Conservation (phyloP, 2,888 invertebrate species). For the Ochropleura plecta region DNA sequence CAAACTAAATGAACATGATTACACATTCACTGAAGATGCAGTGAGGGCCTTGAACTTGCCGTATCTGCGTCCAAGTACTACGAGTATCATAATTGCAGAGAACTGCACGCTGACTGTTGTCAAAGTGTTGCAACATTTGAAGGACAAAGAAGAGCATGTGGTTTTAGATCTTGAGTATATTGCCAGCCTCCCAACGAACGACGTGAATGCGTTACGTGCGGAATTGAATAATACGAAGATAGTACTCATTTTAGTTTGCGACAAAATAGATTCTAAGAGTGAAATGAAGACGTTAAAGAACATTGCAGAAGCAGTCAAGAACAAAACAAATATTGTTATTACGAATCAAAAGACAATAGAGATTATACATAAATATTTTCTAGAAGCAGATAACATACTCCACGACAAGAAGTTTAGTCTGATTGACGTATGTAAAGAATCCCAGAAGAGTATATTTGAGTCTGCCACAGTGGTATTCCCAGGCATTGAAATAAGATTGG, state of each 20-base stretch:
- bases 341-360: neutral
- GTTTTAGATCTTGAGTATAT: constrained; percentile 25
- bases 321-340: constrained; percentile 18
- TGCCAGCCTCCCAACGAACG: constrained; percentile 3
- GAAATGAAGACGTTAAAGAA: neutral
- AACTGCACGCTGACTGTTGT: constrained; percentile 8
- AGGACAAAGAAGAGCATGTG: neutral
- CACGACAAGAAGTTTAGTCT: constrained; percentile 17
- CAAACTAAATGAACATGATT: constrained; percentile 1
- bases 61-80: neutral
- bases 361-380: constrained; percentile 22
- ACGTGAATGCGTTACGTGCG: neutral
- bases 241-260: constrained; percentile 15
- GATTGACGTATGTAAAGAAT: constrained; percentile 17
- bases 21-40: constrained; percentile 6
- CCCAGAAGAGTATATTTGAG: constrained; percentile 10
- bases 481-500: constrained; percentile 1
- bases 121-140: constrained; percentile 20
- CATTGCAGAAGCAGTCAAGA: constrained; percentile 1
- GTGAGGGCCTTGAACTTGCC: neutral
- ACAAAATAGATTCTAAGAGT: neutral
- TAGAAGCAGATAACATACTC: neutral
- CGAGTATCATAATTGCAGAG: constrained; percentile 1
- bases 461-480: constrained; percentile 2
- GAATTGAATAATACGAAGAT: neutral